Base-by-base conservation (phyloP, 2,888 invertebrate species). In the Nomada fabriciana region DNA sequence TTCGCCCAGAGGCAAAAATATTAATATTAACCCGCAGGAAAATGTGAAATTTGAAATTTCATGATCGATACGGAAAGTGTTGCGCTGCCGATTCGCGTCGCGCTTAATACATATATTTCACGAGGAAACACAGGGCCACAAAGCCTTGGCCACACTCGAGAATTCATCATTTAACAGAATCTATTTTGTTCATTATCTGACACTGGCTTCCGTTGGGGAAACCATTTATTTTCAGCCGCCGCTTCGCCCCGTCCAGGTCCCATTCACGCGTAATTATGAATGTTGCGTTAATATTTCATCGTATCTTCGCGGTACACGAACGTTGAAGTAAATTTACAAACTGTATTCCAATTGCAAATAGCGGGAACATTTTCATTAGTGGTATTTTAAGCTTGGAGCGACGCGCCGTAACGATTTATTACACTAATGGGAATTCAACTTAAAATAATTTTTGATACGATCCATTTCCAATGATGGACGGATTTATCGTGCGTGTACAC, bases 141-240 rank as follows among this genome's bases (percentile, higher is more conserved):
- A 69, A 23, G 57, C n/a, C 20, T 25, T 3, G 9, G 42, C 43
- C 13, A 7, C 57, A 23, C 69, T 59, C 57, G 57, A 43, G 59
- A 47, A 69, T 69, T 69, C 69, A 59, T 69, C 69, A 69, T 69
- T 69, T 47, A 47, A 69, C 69, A 59, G 69, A 57, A 47, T 43
- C 69, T 69, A 69, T 59, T 59, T 69, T 59, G 43, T 69, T 69
- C 69, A 69, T 69, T 69, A 69, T 69, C 69, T 57, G 47, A 59
- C 69, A 59, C 20, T 25, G n/a, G 59, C 23, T 69, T 59, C 69
- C 69, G 59, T 25, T n/a, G 15, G 20, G 43, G 7, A 15, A 25
- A n/a, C 43, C 69, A 69, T 69, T 69, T 59, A 59, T 69, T 69
- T 69, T 59, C 69, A 2, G 23, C 23, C 23, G 18, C 18, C 36